phyloP scores from a whole-genome alignment of 2,797 vertebrate species.

The Phrynocephalus forsythii region DNA sequence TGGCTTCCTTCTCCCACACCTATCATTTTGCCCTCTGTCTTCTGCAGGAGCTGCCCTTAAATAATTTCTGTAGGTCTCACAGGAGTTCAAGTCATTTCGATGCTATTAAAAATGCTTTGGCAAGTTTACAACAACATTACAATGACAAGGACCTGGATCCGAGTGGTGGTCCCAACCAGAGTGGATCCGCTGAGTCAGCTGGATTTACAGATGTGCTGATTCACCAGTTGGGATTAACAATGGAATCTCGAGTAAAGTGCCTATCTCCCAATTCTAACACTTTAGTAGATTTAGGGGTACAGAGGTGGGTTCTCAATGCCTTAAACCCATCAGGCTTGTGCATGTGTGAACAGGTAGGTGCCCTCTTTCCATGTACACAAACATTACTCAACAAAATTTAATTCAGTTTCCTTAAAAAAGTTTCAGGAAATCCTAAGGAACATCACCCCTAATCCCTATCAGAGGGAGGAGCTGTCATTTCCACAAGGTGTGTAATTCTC shows the following conservation, averaged over 20 bases:
- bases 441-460: neutral
- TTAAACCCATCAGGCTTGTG: neutral
- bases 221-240: too few relatives aligned
- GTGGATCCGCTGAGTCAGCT: too few relatives aligned
- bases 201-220: too few relatives aligned
- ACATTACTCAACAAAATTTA: neutral
- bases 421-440: neutral
- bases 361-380: too few relatives aligned
- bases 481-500: neutral
- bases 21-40: neutral
- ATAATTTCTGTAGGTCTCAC: too few relatives aligned
- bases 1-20: neutral
- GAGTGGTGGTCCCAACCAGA: too few relatives aligned
- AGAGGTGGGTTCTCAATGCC: neutral
- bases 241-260: too few relatives aligned
- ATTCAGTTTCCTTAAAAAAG: neutral
- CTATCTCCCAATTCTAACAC: neutral
- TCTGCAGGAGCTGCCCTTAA: neutral
- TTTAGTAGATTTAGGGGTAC: neutral
- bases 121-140: too few relatives aligned
- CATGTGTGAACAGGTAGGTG: neutral
- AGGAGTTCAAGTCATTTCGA: too few relatives aligned
- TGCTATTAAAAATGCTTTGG: too few relatives aligned
- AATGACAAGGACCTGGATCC: too few relatives aligned
- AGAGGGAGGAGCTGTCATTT: too few relatives aligned